These are phyloP conservation scores for Diadumene lineata DNA, from an alignment of 92 coral and sea anemone genomes.

Conservation along the genomic window DNA sequence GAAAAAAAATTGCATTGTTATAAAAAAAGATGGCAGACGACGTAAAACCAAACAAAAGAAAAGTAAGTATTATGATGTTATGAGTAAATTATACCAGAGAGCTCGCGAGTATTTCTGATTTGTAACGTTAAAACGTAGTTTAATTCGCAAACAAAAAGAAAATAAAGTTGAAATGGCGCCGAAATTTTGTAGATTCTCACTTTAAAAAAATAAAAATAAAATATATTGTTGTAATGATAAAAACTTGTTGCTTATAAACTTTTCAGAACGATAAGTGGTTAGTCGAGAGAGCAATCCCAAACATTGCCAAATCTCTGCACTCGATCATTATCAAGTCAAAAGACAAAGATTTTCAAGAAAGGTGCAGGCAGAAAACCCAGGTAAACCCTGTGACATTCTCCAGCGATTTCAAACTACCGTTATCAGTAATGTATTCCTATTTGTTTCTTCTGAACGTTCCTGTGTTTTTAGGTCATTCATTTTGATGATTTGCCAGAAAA, in stretches of 20 bases:
- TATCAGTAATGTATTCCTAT: background rate
- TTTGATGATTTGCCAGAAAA: conserved; percentile 7
- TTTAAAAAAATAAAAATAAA: no score
- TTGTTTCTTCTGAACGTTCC: background rate
- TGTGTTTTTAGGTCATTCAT: conserved; percentile 23
- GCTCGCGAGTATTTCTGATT: no score
- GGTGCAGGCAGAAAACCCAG: conserved; percentile 22
- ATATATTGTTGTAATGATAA: background rate
- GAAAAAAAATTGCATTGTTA: no score
- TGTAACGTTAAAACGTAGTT: no score
- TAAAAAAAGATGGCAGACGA: no score
- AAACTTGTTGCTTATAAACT: background rate
- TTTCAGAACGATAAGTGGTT: conserved; percentile 1
- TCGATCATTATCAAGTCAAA: conserved; percentile 65
- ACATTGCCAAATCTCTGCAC: conserved; percentile 60
- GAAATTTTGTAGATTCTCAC: no score
- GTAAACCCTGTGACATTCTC: conserved; percentile 3
- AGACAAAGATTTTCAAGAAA: conserved; percentile 55
- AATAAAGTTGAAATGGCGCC: no score
- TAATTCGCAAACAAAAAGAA: no score
- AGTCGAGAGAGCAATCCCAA: conserved; percentile 69
- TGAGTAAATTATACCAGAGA: no score
- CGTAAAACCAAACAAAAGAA: no score
- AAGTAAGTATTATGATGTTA: no score
- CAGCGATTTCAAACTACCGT: background rate